Evolutionary conservation across 2,888 invertebrate genomes (phyloP), one percentile per base, ranked within the genome.

Genomic region (Embidobia sp.): DNA sequence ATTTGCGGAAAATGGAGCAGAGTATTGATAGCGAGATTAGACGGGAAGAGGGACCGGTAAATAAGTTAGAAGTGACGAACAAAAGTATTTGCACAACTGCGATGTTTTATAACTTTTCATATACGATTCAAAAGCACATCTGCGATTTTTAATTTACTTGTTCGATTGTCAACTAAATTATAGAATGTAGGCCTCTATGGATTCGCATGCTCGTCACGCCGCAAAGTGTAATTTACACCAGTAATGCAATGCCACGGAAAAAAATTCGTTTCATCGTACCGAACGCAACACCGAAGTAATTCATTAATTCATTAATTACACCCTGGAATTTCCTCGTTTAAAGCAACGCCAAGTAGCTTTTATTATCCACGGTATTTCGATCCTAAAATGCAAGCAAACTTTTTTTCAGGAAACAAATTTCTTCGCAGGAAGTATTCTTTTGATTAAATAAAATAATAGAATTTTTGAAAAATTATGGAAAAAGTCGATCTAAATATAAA

Each of bases 301-400:
- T 70, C 44, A 59, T 61, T 51, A 70, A 70, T 70, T 70, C 51
- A 70, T 70, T 59, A 59, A 70, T 70, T 61, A 42, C 51, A 22
- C 57, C 49, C 18, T 37, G 19, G 42, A 49, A 49, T 46, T 29
- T 26, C 40, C 57, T 26, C 35, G 33, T 40, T 35, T 18, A 15
- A 6, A 64, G 15, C 27, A 13, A 15, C 10, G 15, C n/a, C 6
- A 33, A 59, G 44, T 22, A n/a, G 13, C 18, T 27, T 31, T 59
- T 42, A 59, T 59, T 27, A 10, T 31, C 19, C 2, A 19, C 10
- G 18, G 19, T 18, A 18, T 48, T 48, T 49, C 11, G 33, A 13
- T 27, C 31, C 16, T 7, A 26, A 16, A 48, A 29, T 26, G 16
- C 5, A 48, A 22, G 11, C n/a, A 22, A 22, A 22, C 22, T 22